A percentile compares a stretch with the other conserved stretches of the same genome.
phyloP scores from a whole-genome alignment of 2,888 invertebrate genomes.

The Hypercompe scribonia region DNA sequence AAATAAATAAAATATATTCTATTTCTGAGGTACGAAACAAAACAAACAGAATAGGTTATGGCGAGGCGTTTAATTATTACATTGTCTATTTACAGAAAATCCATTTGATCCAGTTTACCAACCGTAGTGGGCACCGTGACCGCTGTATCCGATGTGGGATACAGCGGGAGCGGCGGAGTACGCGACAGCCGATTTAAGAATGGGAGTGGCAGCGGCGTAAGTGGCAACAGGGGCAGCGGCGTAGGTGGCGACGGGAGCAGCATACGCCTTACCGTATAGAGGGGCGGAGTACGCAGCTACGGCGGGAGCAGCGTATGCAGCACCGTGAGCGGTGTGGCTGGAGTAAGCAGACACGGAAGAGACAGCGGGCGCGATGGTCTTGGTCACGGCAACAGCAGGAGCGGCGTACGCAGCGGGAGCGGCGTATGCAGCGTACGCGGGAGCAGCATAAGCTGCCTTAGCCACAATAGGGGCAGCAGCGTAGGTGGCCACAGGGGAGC shows the following conservation, averaged over 20 bases:
- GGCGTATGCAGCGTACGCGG: conserved; percentile 73
- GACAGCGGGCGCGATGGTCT: conserved; percentile 62
- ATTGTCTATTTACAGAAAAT: conserved; percentile 66
- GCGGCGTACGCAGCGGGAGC: conserved; percentile 61
- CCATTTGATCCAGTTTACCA: conserved; percentile 83
- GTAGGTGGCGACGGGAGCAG: conserved; percentile 62
- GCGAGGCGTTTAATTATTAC: conserved; percentile 61
- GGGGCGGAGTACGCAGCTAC: conserved; percentile 68
- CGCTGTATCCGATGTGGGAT: conserved; percentile 84
- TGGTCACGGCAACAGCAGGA: conserved; percentile 57
- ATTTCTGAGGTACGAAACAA: conserved; percentile 16
- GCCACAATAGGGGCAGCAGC: conserved; percentile 67
- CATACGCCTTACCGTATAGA: conserved; percentile 52
- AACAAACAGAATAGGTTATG: conserved; percentile 49
- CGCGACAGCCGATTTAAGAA: conserved; percentile 76
- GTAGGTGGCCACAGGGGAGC: conserved; percentile 56
- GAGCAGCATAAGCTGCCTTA: conserved; percentile 59
- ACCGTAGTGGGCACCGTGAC: conserved; percentile 88
- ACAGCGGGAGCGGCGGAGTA: conserved; percentile 76
- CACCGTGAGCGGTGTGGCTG: conserved; percentile 64
- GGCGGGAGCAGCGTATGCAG: conserved; percentile 63
- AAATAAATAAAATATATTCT: too few relatives aligned
- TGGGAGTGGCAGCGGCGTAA: conserved; percentile 70
- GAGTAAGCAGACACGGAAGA: conserved; percentile 69
- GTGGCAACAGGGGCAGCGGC: conserved; percentile 59